These are phyloP conservation scores for Anas bernieri DNA, from an alignment of 2,797 vertebrate genomes.

Conservation along the genomic window DNA sequence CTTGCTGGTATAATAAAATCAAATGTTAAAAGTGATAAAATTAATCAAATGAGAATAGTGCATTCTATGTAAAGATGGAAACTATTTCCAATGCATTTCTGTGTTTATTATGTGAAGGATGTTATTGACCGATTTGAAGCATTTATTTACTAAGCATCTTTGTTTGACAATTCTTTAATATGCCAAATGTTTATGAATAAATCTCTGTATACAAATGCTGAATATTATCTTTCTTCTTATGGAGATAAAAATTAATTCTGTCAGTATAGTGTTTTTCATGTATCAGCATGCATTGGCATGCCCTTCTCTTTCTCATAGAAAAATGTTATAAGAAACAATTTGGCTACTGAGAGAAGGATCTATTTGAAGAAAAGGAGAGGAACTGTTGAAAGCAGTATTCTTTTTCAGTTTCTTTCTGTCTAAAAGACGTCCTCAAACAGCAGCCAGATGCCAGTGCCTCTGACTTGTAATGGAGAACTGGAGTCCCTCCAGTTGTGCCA, in stretches of 20 bases:
- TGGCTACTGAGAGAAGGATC: background rate
- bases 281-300: background rate
- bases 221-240: background rate
- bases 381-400: background rate
- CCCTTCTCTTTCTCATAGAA: accelerated
- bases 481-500: background rate
- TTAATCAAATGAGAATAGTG: background rate
- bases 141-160: background rate
- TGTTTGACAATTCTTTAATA: background rate
- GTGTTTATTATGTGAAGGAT: background rate
- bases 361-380: background rate
- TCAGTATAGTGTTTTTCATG: background rate
- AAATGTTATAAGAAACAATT: background rate
- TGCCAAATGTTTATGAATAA: background rate
- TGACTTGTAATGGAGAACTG: background rate
- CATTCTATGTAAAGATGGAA: background rate
- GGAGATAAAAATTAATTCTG: background rate
- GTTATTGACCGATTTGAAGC: background rate
- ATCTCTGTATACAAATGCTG: background rate
- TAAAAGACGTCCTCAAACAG: background rate
- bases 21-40: background rate
- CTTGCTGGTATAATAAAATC: background rate
- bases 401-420: background rate
- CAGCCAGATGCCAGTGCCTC: background rate
- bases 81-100: background rate